phyloP scores from a whole-genome alignment of 2,888 invertebrate genomes.

The Orthosia cruda region DNA sequence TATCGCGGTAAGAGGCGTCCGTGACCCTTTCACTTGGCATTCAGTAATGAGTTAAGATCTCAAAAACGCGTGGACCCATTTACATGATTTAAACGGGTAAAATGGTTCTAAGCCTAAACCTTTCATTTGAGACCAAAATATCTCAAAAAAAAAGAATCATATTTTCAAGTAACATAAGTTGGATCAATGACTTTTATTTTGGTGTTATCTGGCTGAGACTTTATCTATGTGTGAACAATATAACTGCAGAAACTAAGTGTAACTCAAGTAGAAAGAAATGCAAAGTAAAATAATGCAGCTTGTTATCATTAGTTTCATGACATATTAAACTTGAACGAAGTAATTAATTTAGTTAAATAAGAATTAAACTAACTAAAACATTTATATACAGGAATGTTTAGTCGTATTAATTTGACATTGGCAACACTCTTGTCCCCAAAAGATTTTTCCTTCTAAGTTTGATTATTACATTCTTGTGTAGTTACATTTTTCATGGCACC shows the following conservation, averaged over 20 bases:
- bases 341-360: slow-evolving; percentile 53
- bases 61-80: no score
- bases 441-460: slow-evolving; percentile 22
- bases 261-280: slow-evolving; percentile 81
- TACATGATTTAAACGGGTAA: no score
- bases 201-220: no score
- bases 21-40: no score
- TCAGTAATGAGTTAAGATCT: no score
- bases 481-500: slow-evolving; percentile 64
- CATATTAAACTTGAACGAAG: slow-evolving; percentile 15
- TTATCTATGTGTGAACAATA: slow-evolving; percentile 32
- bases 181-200: no score
- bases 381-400: slow-evolving; percentile 86
- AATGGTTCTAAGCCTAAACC: no score
- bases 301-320: slow-evolving; percentile 25
- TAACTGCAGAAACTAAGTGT: slow-evolving; percentile 53
- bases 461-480: slow-evolving; percentile 9
- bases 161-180: no score
- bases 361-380: slow-evolving; percentile 68
- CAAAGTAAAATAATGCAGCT: slow-evolving; percentile 55
- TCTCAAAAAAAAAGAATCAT: no score
- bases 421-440: slow-evolving; percentile 49
- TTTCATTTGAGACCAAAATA: no score
- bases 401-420: slow-evolving; percentile 62
- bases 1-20: no score